A percentile compares a stretch with the other conserved stretches of the same genome.
Conservation (phyloP, 2,797 vertebrate genomes). For the Cyclopterus lumpus region DNA sequence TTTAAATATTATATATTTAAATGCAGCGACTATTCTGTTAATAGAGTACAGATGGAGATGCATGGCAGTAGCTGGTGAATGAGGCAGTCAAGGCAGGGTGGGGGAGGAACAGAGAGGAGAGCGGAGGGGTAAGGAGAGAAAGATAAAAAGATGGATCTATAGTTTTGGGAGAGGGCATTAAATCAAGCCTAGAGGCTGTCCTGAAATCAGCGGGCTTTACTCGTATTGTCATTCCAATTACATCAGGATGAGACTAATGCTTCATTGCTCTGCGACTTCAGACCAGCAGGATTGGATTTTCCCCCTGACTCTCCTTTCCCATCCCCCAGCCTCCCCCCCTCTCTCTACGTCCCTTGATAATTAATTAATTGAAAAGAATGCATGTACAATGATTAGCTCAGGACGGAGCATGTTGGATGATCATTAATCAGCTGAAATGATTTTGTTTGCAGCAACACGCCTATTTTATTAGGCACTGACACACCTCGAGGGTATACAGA, state of each 20-base stretch:
- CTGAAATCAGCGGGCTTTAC: conserved; percentile 81
- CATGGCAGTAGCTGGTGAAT: conserved; percentile 54
- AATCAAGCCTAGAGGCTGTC: conserved; percentile 80
- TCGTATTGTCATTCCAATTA: conserved; percentile 84
- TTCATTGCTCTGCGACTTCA: conserved; percentile 71
- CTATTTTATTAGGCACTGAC: conserved; percentile 15
- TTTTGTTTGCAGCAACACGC: conserved; percentile 36
- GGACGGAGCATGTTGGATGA: conserved; percentile 59
- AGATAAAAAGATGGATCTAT: conserved; percentile 80
- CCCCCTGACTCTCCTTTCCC: conserved; percentile 60
- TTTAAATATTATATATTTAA: conserved; percentile 53
- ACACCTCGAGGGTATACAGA: conserved; percentile 40
- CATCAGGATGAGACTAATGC: conserved; percentile 80
- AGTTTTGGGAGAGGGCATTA: conserved; percentile 82
- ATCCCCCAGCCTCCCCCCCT: conserved; percentile 39
- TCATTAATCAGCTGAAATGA: conserved; percentile 72
- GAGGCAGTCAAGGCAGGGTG: no score
- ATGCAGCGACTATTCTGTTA: conserved; percentile 50
- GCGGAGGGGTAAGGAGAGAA: conserved; percentile 39
- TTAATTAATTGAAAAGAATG: conserved; percentile 81
- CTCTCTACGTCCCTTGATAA: conserved; percentile 70
- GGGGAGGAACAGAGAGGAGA: conserved; percentile 57
- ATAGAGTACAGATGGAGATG: conserved; percentile 73
- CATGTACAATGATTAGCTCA: conserved; percentile 77
- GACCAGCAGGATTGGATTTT: conserved; percentile 75